Base-by-base conservation (phyloP, 2,113 vertebrate species). In the Ornithorhynchus anatinus region DNA sequence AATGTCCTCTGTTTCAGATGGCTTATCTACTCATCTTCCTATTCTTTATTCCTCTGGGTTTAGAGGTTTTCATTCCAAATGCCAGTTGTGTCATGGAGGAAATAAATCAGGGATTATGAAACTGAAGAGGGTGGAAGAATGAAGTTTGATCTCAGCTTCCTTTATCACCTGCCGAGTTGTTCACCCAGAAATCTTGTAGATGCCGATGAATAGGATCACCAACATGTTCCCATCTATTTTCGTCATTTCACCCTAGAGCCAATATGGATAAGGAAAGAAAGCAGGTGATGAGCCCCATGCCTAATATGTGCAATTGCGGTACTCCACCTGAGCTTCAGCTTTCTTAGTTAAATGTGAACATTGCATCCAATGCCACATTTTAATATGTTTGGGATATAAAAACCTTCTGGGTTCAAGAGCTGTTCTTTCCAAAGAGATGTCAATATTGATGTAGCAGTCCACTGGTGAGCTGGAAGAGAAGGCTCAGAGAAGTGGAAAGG, bases 1-100 rank as follows among this genome's bases (percentile, higher is more conserved):
- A 51, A 67, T 31, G 44, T 60, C 15, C 4, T 74, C 42, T 47
- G 20, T 61, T 77, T 69, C 45, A 14, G 32, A 58, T 77, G 68
- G 38, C 32, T 65, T 54, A 69, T 33, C 17, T 23, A 61, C 29
- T 72, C 16, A 37, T 84, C 67, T 62, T 37, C 33, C 7, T 60
- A 63, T 2, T 29, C 20, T 51, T 81, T 58, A 51, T 60, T 69
- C 48, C 39, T 69, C 31, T 15, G 23, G 12, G 20, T 53, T 84
- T 81, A 38, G 35, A 73, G 32, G 47, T 57, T 73, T 77, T 79
- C 80, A 83, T 77, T 72, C 12, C 31, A 65, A 79, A 64, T 37
- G 57, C 16, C 42, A 59, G 32, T 37, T 59, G 36, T 63, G 56
- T 84, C 52, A 42, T 1, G 4, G 4, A 75, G 17, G 65, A 42